Percentiles rank a stretch among this genome's conserved stretches.
These are phyloP conservation scores for Incurvaria masculella DNA, from an alignment of 2,888 invertebrate species.

Conservation along the genomic window DNA sequence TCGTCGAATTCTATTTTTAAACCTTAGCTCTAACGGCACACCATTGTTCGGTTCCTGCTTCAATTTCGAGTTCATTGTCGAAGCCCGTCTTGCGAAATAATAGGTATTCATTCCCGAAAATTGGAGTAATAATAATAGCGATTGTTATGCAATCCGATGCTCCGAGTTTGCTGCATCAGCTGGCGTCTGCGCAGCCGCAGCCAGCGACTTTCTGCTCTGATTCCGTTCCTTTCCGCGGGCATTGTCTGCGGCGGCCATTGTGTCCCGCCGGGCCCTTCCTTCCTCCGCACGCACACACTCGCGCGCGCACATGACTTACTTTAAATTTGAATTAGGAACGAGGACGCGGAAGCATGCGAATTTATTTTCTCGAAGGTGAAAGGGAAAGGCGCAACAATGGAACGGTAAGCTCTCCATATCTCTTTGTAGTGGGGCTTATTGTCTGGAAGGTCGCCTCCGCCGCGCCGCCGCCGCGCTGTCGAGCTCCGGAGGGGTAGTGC, in stretches of 20 bases:
- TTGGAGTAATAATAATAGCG: constrained; percentile 36
- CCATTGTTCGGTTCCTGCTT: neutral
- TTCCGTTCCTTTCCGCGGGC: neutral
- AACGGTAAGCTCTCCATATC: neutral
- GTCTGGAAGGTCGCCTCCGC: neutral
- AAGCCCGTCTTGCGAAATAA: neutral
- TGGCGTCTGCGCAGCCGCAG: constrained; percentile 3
- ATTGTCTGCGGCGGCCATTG: neutral
- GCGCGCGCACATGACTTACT: neutral
- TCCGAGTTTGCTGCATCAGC: constrained; percentile 28
- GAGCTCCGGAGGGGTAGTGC: too few species aligned
- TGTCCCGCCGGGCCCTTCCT: neutral
- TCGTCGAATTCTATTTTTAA: neutral
- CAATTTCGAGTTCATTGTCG: neutral
- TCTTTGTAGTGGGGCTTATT: neutral
- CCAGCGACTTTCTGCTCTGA: neutral
- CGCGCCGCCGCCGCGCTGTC: too few species aligned
- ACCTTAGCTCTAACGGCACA: neutral
- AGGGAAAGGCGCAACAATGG: neutral
- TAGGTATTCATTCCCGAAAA: constrained; percentile 25
- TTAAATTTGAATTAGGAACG: neutral
- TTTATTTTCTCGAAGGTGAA: neutral
- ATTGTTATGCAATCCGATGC: constrained; percentile 40
- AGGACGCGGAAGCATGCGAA: neutral
- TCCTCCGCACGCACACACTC: too few species aligned